phyloP scores from a whole-genome alignment of 37 sponge, comb jelly and placozoan species.

The Cladorhizidae sp. region DNA sequence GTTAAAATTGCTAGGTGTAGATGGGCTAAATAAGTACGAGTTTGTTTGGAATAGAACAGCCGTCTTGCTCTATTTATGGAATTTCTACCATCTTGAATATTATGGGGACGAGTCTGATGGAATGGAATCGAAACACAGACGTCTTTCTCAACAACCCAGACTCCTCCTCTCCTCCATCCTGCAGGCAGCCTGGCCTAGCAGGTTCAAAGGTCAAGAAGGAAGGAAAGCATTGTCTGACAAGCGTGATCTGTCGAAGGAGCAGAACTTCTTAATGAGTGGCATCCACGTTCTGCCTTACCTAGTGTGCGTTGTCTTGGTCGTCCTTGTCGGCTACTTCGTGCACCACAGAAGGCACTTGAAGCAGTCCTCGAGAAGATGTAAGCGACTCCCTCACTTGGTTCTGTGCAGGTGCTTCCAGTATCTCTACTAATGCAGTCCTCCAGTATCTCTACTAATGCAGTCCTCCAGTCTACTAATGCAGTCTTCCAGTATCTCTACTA shows the following conservation, averaged over 20 bases:
- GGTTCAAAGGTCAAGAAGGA: neutral
- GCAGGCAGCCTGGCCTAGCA: slow-evolving; percentile 52
- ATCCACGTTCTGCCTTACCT: slow-evolving; percentile 20
- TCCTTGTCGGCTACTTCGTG: slow-evolving; percentile 9
- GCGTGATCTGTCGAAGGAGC: no score
- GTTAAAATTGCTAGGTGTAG: no score
- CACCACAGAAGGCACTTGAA: neutral
- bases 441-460: no score
- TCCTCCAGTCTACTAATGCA: no score
- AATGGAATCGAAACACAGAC: neutral
- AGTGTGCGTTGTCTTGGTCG: slow-evolving; percentile 4
- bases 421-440: neutral
- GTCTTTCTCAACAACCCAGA: neutral
- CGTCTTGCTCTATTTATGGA: slow-evolving; percentile 56
- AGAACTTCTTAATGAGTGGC: neutral
- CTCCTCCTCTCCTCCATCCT: neutral
- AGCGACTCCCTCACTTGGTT: neutral
- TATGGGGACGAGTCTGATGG: neutral
- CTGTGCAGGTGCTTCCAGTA: neutral
- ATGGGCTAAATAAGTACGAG: neutral
- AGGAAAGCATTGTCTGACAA: no score
- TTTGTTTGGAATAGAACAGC: slow-evolving; percentile 65
- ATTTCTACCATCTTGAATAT: slow-evolving; percentile 27
- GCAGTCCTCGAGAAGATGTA: neutral
- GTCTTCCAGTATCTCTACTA: no score